Percentiles rank a stretch among this genome's conserved stretches.
Evolutionary conservation across 1,140 invertebrate species (phyloP).

Genomic region (Rhagoletis pomonella): DNA sequence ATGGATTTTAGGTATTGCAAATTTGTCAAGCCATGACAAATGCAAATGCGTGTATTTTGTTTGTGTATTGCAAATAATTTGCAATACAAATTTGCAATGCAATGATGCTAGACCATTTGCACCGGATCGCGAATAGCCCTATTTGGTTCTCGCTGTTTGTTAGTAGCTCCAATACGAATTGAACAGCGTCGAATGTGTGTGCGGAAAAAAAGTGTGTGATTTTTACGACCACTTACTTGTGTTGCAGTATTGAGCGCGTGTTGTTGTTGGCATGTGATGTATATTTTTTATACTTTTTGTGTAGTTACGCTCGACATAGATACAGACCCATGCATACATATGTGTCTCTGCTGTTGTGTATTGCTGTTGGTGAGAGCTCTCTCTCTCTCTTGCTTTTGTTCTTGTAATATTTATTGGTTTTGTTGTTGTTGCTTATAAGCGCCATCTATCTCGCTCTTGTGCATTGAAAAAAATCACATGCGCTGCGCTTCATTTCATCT

Average conservation of each 20-base stretch:
- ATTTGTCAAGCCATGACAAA: no score
- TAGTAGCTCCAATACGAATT: background rate
- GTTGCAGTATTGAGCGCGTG: background rate
- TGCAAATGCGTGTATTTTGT: no score
- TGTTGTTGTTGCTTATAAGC: slow-evolving; percentile 16
- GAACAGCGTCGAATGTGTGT: slow-evolving; percentile 26
- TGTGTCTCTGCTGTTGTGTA: background rate
- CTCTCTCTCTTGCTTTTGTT: background rate
- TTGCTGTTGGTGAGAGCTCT: background rate
- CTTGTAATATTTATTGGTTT: slow-evolving; percentile 33
- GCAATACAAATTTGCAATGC: no score
- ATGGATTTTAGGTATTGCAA: no score
- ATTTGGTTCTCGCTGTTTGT: background rate
- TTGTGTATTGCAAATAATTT: no score
- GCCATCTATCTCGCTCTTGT: slow-evolving; percentile 22
- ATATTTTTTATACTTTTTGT: background rate
- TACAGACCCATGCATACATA: background rate
- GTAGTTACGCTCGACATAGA: background rate
- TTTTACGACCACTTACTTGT: slow-evolving; percentile 46
- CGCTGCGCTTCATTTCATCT: slow-evolving; percentile 12
- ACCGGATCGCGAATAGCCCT: no score
- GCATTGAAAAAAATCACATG: background rate
- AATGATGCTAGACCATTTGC: no score
- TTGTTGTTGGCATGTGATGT: background rate
- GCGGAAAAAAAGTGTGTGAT: slow-evolving; percentile 22